Evolutionary conservation across 2,888 invertebrate species (phyloP), one percentile per base, ranked within the genome.

Genomic region (Melinaea marsaeus): DNA sequence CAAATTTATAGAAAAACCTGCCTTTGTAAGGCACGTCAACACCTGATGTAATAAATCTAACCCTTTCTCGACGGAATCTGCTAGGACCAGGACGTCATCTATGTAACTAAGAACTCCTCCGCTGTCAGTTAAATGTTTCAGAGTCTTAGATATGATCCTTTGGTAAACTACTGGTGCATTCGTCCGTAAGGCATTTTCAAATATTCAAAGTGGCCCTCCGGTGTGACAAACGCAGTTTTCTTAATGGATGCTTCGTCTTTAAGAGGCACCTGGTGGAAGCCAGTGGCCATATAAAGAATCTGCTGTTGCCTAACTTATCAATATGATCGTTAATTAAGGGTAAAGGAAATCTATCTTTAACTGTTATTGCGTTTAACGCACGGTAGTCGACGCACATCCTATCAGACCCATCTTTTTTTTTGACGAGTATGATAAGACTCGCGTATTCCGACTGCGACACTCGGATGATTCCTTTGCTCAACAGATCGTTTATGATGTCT

Each of bases 351-450:
- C 63, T 45, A 45, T 69, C 64, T 37, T 63, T 68, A 3, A 66
- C 13, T 0, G 65, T 65, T 9, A 62, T 60, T 0, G 60, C 42
- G 42, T 76, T 68, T 3, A 68, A 57, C 0, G 58, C 62, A 4
- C 64, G 62, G 57, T 58, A 69, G 9, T 69, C 66, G 3, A 66
- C 64, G 48, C 68, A 70, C 60, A 71, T 56, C 11, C 66, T 42
- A 51, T 69, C 69, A 0, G 61, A 46, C 2, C 70, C 70, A 11
- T 69, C 63, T 37, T 64, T 69, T 47, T 73, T 73, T 35, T 72
- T 73, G 6, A 73, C 71, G 9, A 71, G 48, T 0, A 73, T 47
- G 2, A 71, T 64, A 5, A 70, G 70, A 47, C 72, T 72, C 0
- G 68, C 58, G 42, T 64, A 72, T 6, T 64, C 62, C 0, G 72